These are phyloP conservation scores for Monopis laevigella DNA, from an alignment of 2,888 invertebrate species.

Conservation along the genomic window DNA sequence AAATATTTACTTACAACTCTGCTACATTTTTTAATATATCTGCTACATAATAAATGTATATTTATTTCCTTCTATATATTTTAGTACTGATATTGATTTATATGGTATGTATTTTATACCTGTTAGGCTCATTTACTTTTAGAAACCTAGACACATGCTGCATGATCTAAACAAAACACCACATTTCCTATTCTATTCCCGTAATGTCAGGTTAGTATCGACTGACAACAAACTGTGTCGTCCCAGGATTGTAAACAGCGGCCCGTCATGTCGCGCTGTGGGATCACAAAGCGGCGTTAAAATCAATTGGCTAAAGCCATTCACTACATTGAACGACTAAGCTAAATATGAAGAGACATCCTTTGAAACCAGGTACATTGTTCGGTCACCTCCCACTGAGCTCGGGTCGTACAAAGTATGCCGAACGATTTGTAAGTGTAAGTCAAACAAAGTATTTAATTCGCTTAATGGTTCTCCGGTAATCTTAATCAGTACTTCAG, in stretches of 20 bases:
- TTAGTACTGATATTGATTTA: too few relatives aligned
- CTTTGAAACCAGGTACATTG: constrained; percentile 2
- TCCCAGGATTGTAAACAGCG: constrained; percentile 1
- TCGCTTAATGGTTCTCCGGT: constrained; percentile 10
- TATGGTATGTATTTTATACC: too few relatives aligned
- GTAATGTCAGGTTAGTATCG: too few relatives aligned
- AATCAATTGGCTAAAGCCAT: constrained; percentile 62
- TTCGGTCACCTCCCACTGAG: constrained; percentile 7
- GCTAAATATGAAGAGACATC: constrained; percentile 2
- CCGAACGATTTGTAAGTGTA: not conserved
- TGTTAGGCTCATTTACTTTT: too few relatives aligned
- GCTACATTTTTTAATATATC: too few relatives aligned
- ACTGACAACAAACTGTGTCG: too few relatives aligned
- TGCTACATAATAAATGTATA: too few relatives aligned
- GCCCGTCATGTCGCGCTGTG: constrained; percentile 13
- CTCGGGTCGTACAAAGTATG: not conserved
- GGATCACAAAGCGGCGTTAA: constrained; percentile 42
- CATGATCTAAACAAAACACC: too few relatives aligned
- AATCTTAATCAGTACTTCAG: constrained; percentile 25
- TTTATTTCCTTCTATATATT: too few relatives aligned
- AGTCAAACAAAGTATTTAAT: not conserved
- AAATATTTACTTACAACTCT: too few relatives aligned
- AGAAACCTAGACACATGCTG: too few relatives aligned
- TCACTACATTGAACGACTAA: constrained; percentile 36
- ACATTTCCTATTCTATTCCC: too few relatives aligned